Evolutionary conservation across 1,140 invertebrate species (phyloP).

Genomic region (Paraescarpia echinospica): DNA sequence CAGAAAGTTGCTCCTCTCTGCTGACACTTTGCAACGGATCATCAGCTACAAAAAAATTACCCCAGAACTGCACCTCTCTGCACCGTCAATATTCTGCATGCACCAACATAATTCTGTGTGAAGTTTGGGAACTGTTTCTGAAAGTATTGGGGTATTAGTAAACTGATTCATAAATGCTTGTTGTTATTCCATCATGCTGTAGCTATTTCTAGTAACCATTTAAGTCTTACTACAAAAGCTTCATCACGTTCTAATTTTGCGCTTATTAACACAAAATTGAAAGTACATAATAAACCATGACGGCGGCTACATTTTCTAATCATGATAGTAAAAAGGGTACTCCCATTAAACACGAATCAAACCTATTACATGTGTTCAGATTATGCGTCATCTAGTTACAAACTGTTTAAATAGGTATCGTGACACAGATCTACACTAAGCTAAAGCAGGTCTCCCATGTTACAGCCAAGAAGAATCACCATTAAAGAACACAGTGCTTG

Average conservation of each 20-base stretch:
- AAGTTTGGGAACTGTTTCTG: no score
- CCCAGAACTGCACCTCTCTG: no score
- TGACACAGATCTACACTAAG: neutral
- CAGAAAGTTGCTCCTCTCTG: neutral
- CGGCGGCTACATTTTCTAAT: neutral
- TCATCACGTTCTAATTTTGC: neutral
- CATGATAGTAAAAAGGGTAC: neutral
- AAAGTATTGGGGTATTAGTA: no score
- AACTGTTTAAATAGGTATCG: neutral
- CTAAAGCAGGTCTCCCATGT: neutral
- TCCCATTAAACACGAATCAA: neutral
- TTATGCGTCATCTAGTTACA: neutral
- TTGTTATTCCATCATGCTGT: neutral
- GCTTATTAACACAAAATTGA: neutral
- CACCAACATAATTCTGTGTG: no score
- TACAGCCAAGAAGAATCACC: neutral
- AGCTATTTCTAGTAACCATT: neutral
- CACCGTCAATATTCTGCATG: no score
- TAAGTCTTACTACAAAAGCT: neutral
- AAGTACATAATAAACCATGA: neutral
- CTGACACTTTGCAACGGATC: neutral
- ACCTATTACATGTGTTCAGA: neutral
- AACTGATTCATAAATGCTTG: neutral
- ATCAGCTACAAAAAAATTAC: no score
- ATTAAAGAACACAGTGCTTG: neutral